A percentile compares a stretch with the other conserved stretches of the same genome.
phyloP scores from a whole-genome alignment of 2,113 vertebrate species.

The Hippoglossus stenolepis region DNA sequence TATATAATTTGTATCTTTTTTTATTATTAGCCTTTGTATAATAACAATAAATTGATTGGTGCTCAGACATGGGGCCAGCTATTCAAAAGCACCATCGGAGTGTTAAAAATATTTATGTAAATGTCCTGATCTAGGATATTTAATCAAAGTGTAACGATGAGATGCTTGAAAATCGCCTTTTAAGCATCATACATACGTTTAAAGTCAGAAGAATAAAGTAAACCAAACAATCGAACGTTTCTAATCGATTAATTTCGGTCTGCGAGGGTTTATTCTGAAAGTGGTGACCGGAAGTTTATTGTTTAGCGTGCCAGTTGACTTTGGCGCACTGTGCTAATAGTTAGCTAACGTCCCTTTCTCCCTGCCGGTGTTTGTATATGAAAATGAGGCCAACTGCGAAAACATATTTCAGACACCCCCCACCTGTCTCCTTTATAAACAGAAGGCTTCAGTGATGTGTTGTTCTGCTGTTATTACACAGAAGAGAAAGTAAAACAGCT shows the following conservation, averaged over 20 bases:
- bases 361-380: neutral
- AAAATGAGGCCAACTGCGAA: neutral
- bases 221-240: too few relatives aligned
- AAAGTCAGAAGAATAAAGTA: too few relatives aligned
- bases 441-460: neutral
- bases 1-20: neutral
- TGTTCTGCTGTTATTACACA: neutral
- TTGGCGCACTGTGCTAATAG: constrained; percentile 33
- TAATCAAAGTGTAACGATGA: too few relatives aligned
- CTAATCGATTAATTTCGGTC: too few relatives aligned
- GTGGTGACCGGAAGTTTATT: fast-evolving
- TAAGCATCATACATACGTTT: too few relatives aligned
- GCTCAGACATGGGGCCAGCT: too few relatives aligned
- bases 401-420: neutral
- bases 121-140: too few relatives aligned
- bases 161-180: too few relatives aligned
- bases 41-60: too few relatives aligned
- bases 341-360: neutral
- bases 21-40: too few relatives aligned
- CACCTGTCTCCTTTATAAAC: neutral
- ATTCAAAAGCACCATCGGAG: too few relatives aligned
- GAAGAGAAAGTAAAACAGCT: neutral
- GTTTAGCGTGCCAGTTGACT: neutral
- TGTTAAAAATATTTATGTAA: too few relatives aligned
- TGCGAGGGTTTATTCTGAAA: neutral